A percentile compares a stretch with the other conserved stretches of the same genome.
Conservation (phyloP, 30 jellyfish, hydroid and myxozoan species). For the Turritopsis dohrnii region DNA sequence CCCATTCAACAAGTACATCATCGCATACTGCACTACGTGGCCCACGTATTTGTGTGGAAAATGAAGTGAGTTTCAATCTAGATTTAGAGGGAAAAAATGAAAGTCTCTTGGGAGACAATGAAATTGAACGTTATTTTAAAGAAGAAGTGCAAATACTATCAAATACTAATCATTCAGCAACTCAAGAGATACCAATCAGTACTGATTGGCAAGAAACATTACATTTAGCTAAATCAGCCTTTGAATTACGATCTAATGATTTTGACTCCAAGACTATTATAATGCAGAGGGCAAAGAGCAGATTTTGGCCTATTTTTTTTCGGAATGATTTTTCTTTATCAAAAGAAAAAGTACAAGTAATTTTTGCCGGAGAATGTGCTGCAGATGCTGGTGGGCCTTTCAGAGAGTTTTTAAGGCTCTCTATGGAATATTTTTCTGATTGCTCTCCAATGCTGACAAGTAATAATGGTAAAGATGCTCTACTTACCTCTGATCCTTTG, state of each 20-base stretch:
- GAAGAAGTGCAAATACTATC: background rate
- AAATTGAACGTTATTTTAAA: background rate
- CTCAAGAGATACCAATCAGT: background rate
- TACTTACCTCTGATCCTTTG: too few relatives aligned
- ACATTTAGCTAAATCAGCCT: background rate
- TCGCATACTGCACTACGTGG: background rate
- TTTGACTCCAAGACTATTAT: background rate
- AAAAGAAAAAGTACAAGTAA: background rate
- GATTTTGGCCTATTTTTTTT: too few relatives aligned
- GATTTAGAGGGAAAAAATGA: background rate
- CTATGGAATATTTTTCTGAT: background rate
- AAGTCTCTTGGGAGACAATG: background rate
- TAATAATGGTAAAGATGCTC: background rate
- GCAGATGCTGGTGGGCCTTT: constrained; percentile 30
- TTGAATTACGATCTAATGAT: background rate
- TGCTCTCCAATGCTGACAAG: background rate
- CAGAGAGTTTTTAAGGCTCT: constrained; percentile 22
- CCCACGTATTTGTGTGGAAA: background rate
- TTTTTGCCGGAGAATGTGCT: constrained; percentile 14
- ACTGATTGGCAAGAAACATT: background rate
- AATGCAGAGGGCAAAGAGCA: background rate
- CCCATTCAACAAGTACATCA: background rate
- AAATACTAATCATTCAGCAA: background rate
- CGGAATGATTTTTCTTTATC: background rate
- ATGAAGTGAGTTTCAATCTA: background rate